These are phyloP conservation scores for Poecile atricapillus DNA, from an alignment of 2,113 vertebrate genomes.

Conservation along the genomic window DNA sequence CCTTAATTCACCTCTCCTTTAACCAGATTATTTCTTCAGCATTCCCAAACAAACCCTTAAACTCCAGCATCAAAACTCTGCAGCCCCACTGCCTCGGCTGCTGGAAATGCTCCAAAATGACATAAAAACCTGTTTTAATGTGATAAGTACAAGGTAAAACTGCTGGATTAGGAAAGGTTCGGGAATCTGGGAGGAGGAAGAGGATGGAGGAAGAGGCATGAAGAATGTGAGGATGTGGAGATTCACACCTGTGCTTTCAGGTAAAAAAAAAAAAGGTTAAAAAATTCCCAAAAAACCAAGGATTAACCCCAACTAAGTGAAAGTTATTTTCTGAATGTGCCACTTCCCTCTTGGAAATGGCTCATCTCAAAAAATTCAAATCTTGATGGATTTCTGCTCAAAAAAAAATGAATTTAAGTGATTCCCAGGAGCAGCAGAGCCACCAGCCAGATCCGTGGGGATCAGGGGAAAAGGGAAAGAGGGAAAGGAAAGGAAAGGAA, in stretches of 20 bases:
- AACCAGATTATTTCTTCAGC: not conserved
- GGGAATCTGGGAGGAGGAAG: not conserved
- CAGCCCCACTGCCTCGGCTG: not conserved
- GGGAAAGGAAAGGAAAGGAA: too few relatives aligned
- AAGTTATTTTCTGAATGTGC: not conserved
- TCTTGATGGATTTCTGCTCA: not conserved
- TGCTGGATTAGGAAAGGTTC: not conserved
- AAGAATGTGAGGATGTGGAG: not conserved
- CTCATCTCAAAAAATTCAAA: not conserved
- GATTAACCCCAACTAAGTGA: not conserved
- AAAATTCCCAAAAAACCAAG: not conserved
- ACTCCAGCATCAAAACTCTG: not conserved
- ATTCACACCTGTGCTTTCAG: not conserved
- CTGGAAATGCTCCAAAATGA: not conserved
- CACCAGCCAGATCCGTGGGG: not conserved
- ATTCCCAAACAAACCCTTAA: not conserved
- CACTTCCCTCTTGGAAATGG: fast-evolving
- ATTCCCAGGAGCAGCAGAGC: not conserved
- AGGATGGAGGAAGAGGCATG: not conserved
- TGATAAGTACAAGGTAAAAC: not conserved
- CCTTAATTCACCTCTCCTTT: not conserved
- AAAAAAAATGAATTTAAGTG: not conserved
- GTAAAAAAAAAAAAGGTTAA: not conserved
- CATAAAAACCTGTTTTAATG: not conserved
- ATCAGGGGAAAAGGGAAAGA: not conserved